Percentiles rank a stretch among this genome's conserved stretches.
These are phyloP conservation scores for Ornithoptera alexandrae DNA, from an alignment of 2,888 invertebrate genomes.

Conservation along the genomic window DNA sequence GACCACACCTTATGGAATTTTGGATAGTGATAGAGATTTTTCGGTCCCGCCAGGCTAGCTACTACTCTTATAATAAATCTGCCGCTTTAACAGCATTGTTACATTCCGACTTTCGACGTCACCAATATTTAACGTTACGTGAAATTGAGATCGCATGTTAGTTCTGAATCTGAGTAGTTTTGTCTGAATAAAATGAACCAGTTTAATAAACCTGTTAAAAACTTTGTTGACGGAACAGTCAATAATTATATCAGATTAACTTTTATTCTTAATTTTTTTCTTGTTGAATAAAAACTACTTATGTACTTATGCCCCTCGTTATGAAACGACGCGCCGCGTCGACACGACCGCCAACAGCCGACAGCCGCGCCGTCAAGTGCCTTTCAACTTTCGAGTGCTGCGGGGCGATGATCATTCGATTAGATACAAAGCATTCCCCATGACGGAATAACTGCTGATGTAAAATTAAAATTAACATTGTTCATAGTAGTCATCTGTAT, in stretches of 20 bases:
- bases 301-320: slow-evolving; percentile 7
- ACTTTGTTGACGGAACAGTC: background rate
- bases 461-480: background rate
- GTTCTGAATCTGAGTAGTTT: too few species aligned
- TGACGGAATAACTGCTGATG: slow-evolving; percentile 35
- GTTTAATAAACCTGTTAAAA: background rate
- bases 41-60: too few species aligned
- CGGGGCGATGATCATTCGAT: slow-evolving; percentile 58
- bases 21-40: too few species aligned
- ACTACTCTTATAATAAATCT: too few species aligned
- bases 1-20: too few species aligned
- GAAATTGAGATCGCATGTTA: too few species aligned
- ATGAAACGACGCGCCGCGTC: slow-evolving; percentile 7
- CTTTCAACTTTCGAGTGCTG: slow-evolving; percentile 45
- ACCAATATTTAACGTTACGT: too few species aligned
- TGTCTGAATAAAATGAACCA: background rate
- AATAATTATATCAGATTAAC: background rate
- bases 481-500: background rate
- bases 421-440: slow-evolving; percentile 35
- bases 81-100: too few species aligned
- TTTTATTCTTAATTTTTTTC: background rate
- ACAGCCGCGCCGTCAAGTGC: slow-evolving; percentile 30
- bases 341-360: slow-evolving; percentile 28
- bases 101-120: too few species aligned
- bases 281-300: background rate